Conservation (phyloP, 1,140 invertebrate species). For the Nephotettix cincticeps region DNA sequence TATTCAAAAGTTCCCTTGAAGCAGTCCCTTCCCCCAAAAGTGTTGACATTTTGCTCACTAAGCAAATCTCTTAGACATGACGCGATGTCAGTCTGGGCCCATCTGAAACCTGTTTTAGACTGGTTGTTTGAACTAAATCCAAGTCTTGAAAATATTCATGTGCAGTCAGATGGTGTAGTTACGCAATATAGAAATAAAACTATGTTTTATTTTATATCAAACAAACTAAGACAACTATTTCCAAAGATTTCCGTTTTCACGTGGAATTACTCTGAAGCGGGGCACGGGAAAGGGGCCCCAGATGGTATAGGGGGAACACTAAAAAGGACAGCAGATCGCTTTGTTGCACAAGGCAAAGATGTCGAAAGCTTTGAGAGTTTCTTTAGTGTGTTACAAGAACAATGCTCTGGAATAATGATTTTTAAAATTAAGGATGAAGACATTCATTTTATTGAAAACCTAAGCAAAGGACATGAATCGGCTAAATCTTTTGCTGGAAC, state of each 20-base stretch:
- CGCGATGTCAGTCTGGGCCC: slow-evolving; percentile 44
- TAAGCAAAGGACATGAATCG: background rate
- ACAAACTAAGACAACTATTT: slow-evolving; percentile 35
- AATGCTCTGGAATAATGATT: slow-evolving; percentile 4
- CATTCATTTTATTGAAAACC: slow-evolving; percentile 17
- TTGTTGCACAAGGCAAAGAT: slow-evolving; percentile 44
- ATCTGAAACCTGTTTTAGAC: slow-evolving; percentile 42
- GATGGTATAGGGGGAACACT: slow-evolving; percentile 49
- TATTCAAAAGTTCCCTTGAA: no score
- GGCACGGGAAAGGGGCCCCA: slow-evolving; percentile 51
- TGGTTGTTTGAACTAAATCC: slow-evolving; percentile 36
- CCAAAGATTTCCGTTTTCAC: slow-evolving; percentile 38
- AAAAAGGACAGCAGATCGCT: slow-evolving; percentile 46
- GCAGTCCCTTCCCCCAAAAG: slow-evolving; percentile 1
- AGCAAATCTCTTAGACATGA: slow-evolving; percentile 45
- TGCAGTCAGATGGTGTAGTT: slow-evolving; percentile 35
- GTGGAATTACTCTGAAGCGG: slow-evolving; percentile 49
- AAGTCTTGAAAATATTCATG: slow-evolving; percentile 33
- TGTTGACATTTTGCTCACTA: slow-evolving; percentile 45
- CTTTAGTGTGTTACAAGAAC: slow-evolving; percentile 3
- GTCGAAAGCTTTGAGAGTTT: slow-evolving; percentile 35
- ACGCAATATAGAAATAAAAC: slow-evolving; percentile 38
- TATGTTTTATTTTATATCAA: slow-evolving; percentile 32
- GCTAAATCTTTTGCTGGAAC: slow-evolving; percentile 29
- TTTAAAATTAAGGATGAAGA: slow-evolving; percentile 26